Conservation (phyloP, 2,888 invertebrate species). For the Cheilosia vulpina region DNA sequence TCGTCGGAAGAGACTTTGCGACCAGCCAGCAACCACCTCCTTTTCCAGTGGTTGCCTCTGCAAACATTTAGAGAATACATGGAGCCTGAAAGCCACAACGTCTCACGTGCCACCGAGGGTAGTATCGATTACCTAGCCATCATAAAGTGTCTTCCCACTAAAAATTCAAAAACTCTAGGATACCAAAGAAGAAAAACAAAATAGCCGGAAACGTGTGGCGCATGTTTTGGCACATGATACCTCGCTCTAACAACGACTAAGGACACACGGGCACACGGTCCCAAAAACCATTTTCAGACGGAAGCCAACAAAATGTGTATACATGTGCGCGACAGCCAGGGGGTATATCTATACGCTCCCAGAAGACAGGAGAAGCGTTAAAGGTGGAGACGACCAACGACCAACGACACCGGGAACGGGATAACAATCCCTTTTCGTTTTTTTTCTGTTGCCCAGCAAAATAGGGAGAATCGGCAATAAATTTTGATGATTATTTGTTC, state of each 20-base stretch:
- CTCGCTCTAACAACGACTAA: slow-evolving; percentile 50
- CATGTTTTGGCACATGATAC: slow-evolving; percentile 66
- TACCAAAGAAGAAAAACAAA: slow-evolving; percentile 7
- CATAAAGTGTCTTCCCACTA: slow-evolving; percentile 40
- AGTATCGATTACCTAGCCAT: slow-evolving; percentile 56
- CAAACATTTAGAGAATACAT: slow-evolving; percentile 42
- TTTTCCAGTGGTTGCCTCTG: slow-evolving; percentile 29
- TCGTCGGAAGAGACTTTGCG: background rate
- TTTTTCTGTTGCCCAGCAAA: slow-evolving; percentile 17
- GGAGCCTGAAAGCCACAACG: slow-evolving; percentile 24
- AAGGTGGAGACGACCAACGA: slow-evolving; percentile 33
- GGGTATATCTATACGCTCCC: slow-evolving; percentile 3
- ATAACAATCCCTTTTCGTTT: slow-evolving; percentile 68
- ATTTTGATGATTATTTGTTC: slow-evolving; percentile 75
- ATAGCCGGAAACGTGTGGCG: slow-evolving; percentile 45
- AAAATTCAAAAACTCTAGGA: slow-evolving; percentile 16
- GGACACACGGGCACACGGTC: slow-evolving; percentile 41
- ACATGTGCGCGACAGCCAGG: background rate
- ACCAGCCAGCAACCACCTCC: background rate
- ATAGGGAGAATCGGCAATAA: slow-evolving; percentile 66
- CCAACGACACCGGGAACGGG: slow-evolving; percentile 1
- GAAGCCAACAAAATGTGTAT: slow-evolving; percentile 30
- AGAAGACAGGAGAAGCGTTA: slow-evolving; percentile 34
- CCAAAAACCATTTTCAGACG: slow-evolving; percentile 29
- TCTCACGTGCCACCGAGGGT: slow-evolving; percentile 12